phyloP scores from a whole-genome alignment of 2,113 vertebrate species.

The Lepus americanus region DNA sequence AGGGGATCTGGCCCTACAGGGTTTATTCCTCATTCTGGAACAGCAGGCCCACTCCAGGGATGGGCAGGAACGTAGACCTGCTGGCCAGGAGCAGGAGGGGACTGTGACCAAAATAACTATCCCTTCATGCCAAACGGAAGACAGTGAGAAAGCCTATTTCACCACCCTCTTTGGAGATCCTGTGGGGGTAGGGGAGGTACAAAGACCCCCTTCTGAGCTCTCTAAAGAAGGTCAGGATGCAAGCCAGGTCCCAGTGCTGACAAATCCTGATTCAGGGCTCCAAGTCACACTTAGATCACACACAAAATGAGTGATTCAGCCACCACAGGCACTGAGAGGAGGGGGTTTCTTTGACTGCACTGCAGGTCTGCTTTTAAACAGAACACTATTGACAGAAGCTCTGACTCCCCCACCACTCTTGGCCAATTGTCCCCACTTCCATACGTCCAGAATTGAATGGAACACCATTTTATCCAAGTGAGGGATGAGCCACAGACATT shows the following conservation, averaged over 20 bases:
- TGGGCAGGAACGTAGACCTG: slow-evolving; percentile 70
- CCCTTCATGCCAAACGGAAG: slow-evolving; percentile 74
- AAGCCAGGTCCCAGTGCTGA: slow-evolving; percentile 86
- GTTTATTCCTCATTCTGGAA: slow-evolving; percentile 44
- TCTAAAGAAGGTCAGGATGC: slow-evolving; percentile 81
- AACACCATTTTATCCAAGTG: slow-evolving; percentile 30
- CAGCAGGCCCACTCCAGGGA: not conserved
- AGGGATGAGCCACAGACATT: slow-evolving; percentile 68
- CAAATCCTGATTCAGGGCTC: slow-evolving; percentile 88
- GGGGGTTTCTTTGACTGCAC: slow-evolving; percentile 51
- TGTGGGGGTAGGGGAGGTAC: slow-evolving; percentile 52
- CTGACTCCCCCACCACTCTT: slow-evolving; percentile 77
- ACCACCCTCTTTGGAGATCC: slow-evolving; percentile 36
- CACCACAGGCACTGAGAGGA: slow-evolving; percentile 64
- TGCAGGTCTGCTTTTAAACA: slow-evolving; percentile 81
- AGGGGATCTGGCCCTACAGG: not conserved
- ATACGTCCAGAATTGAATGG: slow-evolving; percentile 79
- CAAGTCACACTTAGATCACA: slow-evolving; percentile 86
- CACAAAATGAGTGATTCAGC: slow-evolving; percentile 84
- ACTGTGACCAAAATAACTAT: slow-evolving; percentile 77
- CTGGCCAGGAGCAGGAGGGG: slow-evolving; percentile 34
- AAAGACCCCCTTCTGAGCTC: slow-evolving; percentile 85
- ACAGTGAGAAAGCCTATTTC: slow-evolving; percentile 78
- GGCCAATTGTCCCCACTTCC: slow-evolving; percentile 79
- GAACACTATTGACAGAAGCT: slow-evolving; percentile 79